Conservation (phyloP, 2,113 vertebrate species). For the Ginglymostoma cirratum region DNA sequence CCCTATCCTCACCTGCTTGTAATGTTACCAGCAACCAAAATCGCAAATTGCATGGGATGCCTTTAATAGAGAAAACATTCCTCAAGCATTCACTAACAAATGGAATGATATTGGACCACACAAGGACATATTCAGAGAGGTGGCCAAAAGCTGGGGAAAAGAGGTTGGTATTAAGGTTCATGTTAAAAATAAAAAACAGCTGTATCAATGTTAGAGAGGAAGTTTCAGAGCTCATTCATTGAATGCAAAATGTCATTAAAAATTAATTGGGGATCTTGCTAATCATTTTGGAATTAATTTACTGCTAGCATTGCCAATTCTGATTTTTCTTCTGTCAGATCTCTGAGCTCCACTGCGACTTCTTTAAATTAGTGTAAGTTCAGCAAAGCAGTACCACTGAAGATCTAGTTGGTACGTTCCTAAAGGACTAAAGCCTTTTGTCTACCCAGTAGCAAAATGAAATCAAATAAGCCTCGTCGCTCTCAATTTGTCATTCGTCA, state of each 20-base stretch:
- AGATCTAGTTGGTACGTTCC: slow-evolving; percentile 5
- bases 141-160: too few species aligned
- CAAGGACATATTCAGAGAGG: background rate
- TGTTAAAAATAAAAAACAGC: background rate
- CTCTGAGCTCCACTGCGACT: background rate
- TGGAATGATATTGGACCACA: background rate
- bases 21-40: background rate
- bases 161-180: background rate
- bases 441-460: background rate
- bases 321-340: background rate
- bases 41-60: background rate
- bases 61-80: background rate
- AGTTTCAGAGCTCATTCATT: background rate
- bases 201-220: background rate
- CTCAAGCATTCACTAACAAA: background rate
- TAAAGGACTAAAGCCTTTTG: background rate
- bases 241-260: background rate
- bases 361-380: background rate
- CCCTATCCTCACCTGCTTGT: too few species aligned
- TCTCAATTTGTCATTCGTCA: background rate
- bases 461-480: background rate
- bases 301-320: background rate
- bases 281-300: background rate
- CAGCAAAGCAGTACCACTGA: background rate
- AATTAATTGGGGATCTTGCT: background rate